Base-by-base conservation (phyloP, 2,888 invertebrate genomes). In the Drosophila emarginata region DNA sequence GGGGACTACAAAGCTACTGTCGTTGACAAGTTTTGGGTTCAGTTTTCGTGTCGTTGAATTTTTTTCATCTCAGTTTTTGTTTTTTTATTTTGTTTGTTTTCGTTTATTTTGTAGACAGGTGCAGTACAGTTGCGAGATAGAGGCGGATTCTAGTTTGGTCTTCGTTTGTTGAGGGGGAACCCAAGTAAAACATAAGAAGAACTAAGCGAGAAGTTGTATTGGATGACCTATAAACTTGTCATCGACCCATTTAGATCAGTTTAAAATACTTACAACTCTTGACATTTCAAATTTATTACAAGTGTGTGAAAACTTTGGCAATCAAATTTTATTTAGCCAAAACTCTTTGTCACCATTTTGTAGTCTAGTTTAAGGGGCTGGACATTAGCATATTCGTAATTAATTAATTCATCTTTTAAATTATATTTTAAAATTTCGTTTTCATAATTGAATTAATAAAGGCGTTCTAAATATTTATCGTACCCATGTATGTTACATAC, bases 21-120 rank as follows among this genome's bases (percentile, higher is more conserved):
- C 76, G 83, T 88, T 88, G 88, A 84, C 88, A 88, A 80, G 18
- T 50, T 28, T 28, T 45, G 28, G 40, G 59, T 59, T 59, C 59
- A 14, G 26, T 62, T 64, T 58, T 15, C 14, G 23, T n/a, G 15
- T 28, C 53, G 4, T 32, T 32, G 7, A 9, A 7, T 32, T 32
- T 32, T 32, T 32, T 32, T 32, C 32, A 9, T 32, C 32, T 32
- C 9, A 32, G 9, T 32, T 11, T 32, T 9, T 32, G 9, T 9
- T 2, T 32, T 11, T 1, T 9, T 32, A 26, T 26, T 32, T 9
- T 32, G 32, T 32, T 9, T 32, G 11, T 54, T 36, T 36, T 32
- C 26, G 11, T 53, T 18, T 54, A 15, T 32, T 54, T 54, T 54
- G 54, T 54, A 65, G 59, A 60, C 70, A 71, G 70, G 70, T 71